Base-by-base conservation (phyloP, 2,797 vertebrate species). In the Alca torda region DNA sequence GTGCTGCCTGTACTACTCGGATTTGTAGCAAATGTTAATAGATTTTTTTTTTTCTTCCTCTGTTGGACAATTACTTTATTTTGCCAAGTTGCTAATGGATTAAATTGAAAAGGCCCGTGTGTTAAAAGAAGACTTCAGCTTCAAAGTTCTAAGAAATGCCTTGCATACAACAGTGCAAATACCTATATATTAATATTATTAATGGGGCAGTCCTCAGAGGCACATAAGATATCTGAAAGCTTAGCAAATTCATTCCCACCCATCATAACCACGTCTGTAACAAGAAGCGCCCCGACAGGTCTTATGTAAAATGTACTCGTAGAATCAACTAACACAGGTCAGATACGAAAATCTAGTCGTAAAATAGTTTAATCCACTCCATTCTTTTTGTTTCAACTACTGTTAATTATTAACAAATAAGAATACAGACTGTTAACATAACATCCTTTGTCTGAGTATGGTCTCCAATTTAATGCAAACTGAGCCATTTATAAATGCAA, bases 31-130 rank as follows among this genome's bases (percentile, higher is more conserved):
- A 95, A 95, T 50, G 96, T 95, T 98, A 96, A 96, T 94, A 96
- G 97, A 94, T 97, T 97, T 96, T 83, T 68, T 95, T 94, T 95
- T 89, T 75, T 56, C 88, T 94, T 91, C 94, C 81, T 95, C 82
- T 75, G 81, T 85, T 92, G 97, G 94, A 98, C 97, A 97, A 98
- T 98, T 97, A 97, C 95, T 94, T 96, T 96, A 95, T 97, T 96
- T 95, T 96, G 82, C 82, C 92, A 90, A 95, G 90, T 89, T 95
- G 92, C 95, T 96, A 97, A 96, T 75, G 87, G 93, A 96, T 95
- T 96, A 95, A 96, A 96, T 85, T 77, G 82, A 97, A 96, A 96
- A 95, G 87, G 92, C 61, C 60, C 1, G 0, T 25, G 61, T 74
- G 65, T 74, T 95, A 79, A 86, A 90, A 92, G 84, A 77, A 83